A percentile compares a stretch with the other conserved stretches of the same genome.
Conservation (phyloP, 2,797 vertebrate genomes). For the Sebastes flavidus region DNA sequence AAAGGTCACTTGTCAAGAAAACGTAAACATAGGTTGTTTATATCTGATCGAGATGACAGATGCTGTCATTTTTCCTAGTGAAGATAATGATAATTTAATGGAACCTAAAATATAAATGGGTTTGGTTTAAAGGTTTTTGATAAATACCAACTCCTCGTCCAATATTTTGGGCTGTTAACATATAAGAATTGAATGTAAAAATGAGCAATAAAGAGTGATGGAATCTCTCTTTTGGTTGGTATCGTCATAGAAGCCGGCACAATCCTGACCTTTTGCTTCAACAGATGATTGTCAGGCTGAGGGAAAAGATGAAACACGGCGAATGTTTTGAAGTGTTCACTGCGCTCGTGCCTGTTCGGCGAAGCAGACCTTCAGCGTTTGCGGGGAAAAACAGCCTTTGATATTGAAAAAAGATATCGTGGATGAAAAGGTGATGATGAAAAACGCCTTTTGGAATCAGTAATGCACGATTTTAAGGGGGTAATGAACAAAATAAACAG, state of each 20-base stretch:
- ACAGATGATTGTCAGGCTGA: conserved; percentile 29
- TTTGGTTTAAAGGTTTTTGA: not conserved
- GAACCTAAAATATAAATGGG: not conserved
- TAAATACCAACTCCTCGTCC: not conserved
- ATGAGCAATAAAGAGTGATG: not conserved
- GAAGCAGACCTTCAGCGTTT: conserved; percentile 26
- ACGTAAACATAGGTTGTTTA: not conserved
- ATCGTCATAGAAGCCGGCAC: conserved; percentile 20
- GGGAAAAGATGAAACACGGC: conserved; percentile 55
- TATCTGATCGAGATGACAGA: not conserved
- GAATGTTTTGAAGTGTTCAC: conserved; percentile 54
- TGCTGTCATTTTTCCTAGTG: not conserved
- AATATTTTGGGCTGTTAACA: not conserved
- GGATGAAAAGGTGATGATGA: conserved; percentile 5
- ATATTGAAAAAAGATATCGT: conserved; percentile 1
- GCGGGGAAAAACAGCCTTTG: conserved; percentile 15
- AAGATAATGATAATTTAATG: not conserved
- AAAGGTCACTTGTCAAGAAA: not conserved
- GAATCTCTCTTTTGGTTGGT: not conserved
- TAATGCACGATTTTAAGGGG: not conserved
- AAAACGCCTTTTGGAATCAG: not conserved
- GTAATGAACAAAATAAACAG: not conserved
- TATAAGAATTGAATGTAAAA: not conserved
- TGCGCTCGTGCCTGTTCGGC: conserved; percentile 16
- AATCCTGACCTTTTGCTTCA: conserved; percentile 54